A percentile compares a stretch with the other conserved stretches of the same genome.
phyloP scores from a whole-genome alignment of 1,140 invertebrate species.

The Triops cancriformis region DNA sequence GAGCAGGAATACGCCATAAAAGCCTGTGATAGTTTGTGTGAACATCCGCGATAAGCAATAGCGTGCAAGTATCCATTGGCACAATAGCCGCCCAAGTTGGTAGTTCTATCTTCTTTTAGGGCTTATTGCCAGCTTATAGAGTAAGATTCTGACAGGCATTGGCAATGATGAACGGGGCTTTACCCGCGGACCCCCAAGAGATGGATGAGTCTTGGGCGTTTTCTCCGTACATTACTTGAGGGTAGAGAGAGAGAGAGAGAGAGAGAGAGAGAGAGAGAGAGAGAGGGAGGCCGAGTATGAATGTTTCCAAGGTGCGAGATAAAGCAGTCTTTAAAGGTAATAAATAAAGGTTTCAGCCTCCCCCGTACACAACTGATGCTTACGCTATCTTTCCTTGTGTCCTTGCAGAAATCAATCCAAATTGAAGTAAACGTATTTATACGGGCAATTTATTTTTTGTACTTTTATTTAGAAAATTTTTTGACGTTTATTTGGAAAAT shows the following conservation, averaged over 20 bases:
- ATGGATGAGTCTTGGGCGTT: not conserved
- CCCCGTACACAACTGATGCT: not conserved
- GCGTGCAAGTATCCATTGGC: not conserved
- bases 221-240: not conserved
- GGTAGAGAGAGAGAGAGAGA: too few species aligned
- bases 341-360: not conserved
- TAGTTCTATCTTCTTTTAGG: constrained; percentile 10
- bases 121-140: constrained; percentile 13
- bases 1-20: too few species aligned
- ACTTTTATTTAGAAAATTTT: too few species aligned
- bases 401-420: too few species aligned
- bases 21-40: not conserved
- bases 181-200: not conserved
- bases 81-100: not conserved
- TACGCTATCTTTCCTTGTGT: too few species aligned
- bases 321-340: not conserved
- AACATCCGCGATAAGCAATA: not conserved
- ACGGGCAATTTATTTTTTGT: too few species aligned
- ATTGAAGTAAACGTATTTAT: too few species aligned
- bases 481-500: too few species aligned
- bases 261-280: too few species aligned
- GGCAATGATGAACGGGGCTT: not conserved
- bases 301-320: not conserved
- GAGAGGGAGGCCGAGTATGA: not conserved
- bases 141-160: constrained; percentile 4